Evolutionary conservation across 1,140 invertebrate species (phyloP).

Genomic region (Arctopsyche grandis): DNA sequence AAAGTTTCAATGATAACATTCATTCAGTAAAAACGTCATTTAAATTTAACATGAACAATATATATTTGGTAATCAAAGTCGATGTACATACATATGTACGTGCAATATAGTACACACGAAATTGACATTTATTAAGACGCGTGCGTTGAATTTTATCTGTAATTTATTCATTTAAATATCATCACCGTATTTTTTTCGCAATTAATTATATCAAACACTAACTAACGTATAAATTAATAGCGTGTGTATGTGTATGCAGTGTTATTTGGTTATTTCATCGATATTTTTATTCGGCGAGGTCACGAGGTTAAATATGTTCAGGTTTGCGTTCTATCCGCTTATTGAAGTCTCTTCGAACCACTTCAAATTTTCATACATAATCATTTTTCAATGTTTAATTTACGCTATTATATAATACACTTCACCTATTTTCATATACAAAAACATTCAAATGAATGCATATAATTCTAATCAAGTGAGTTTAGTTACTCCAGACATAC

Average conservation of each 20-base stretch:
- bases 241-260: not conserved
- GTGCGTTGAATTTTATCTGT: not conserved
- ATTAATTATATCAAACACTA: no score
- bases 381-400: not conserved
- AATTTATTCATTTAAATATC: no score
- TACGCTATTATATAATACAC: not conserved
- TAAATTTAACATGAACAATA: no score
- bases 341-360: not conserved
- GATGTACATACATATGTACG: no score
- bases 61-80: no score
- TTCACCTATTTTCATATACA: not conserved
- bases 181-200: no score
- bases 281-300: not conserved
- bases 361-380: constrained; percentile 6
- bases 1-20: no score
- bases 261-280: not conserved
- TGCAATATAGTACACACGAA: no score
- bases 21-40: no score
- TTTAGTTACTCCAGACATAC: no score
- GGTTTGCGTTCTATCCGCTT: not conserved
- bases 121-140: no score
- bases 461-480: not conserved
- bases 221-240: not conserved
- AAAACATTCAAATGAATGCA: not conserved
- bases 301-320: not conserved